Evolutionary conservation across 2,113 vertebrate species (phyloP).

Genomic region (Caranx melampygus): DNA sequence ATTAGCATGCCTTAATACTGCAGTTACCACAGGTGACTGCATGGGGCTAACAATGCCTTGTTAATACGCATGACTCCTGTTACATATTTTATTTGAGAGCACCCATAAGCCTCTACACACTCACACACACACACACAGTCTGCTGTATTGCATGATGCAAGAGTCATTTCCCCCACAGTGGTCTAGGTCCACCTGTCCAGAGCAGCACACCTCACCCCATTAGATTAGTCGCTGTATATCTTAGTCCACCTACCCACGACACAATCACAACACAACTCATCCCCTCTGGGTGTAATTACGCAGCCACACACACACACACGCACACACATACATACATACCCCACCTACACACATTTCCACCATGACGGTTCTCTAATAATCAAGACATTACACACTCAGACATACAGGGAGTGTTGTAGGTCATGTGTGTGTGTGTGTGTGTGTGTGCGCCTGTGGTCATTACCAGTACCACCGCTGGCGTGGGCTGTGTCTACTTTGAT

Average conservation of each 20-base stretch:
- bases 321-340: constrained; percentile 25
- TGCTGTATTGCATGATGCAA: constrained; percentile 5
- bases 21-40: constrained; percentile 25
- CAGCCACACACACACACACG: constrained; percentile 15
- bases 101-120: not conserved
- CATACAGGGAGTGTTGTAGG: constrained; percentile 50
- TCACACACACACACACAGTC: not conserved
- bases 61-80: constrained; percentile 24
- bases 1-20: not conserved
- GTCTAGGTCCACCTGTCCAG: constrained; percentile 17
- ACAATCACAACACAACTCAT: constrained; percentile 28
- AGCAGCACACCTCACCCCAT: constrained; percentile 25
- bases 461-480: constrained; percentile 65
- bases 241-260: constrained; percentile 15
- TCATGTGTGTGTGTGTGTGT: constrained; percentile 43
- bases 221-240: constrained; percentile 23
- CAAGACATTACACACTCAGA: constrained; percentile 58
- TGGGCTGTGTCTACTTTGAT: constrained; percentile 71
- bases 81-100: constrained; percentile 12
- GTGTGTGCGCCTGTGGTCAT: constrained; percentile 59
- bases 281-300: constrained; percentile 42
- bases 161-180: constrained; percentile 3
- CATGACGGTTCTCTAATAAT: constrained; percentile 56
- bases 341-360: constrained; percentile 21
- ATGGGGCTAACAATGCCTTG: constrained; percentile 42